These are phyloP conservation scores for Rutpela maculata DNA, from an alignment of 2,888 invertebrate genomes.

Conservation along the genomic window DNA sequence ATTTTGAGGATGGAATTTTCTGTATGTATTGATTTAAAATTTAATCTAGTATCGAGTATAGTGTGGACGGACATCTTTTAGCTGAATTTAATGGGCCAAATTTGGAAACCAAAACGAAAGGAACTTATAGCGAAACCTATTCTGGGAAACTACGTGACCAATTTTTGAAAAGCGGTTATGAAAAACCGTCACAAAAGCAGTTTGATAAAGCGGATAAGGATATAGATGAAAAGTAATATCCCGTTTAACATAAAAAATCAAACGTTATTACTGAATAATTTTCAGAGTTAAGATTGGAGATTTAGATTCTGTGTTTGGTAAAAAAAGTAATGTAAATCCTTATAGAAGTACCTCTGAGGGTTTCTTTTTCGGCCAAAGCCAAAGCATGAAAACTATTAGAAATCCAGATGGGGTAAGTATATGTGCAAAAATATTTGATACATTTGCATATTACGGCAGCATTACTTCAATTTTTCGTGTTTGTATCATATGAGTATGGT, in stretches of 20 bases:
- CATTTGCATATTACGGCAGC: conserved; percentile 11
- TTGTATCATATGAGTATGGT: too few species aligned
- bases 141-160: conserved; percentile 73
- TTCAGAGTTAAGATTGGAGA: conserved; percentile 48
- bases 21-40: conserved; percentile 44
- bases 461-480: too few species aligned
- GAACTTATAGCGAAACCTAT: conserved; percentile 15
- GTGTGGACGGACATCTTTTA: conserved; percentile 24
- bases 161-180: conserved; percentile 76
- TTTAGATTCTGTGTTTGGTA: conserved; percentile 46
- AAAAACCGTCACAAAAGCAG: conserved; percentile 57
- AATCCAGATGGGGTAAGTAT: conserved; percentile 76
- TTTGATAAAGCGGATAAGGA: conserved; percentile 63
- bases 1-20: conserved; percentile 49
- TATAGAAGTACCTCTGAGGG: conserved; percentile 17
- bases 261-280: conserved; percentile 3
- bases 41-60: neutral
- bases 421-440: conserved; percentile 13
- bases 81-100: conserved; percentile 46
- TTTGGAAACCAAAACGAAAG: conserved; percentile 45
- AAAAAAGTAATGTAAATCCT: conserved; percentile 31
- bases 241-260: neutral
- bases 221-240: conserved; percentile 59
- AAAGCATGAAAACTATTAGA: conserved; percentile 75
- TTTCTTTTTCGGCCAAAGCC: conserved; percentile 75